Evolutionary conservation across 2,113 vertebrate genomes (phyloP).

Genomic region (Peromyscus californicus): DNA sequence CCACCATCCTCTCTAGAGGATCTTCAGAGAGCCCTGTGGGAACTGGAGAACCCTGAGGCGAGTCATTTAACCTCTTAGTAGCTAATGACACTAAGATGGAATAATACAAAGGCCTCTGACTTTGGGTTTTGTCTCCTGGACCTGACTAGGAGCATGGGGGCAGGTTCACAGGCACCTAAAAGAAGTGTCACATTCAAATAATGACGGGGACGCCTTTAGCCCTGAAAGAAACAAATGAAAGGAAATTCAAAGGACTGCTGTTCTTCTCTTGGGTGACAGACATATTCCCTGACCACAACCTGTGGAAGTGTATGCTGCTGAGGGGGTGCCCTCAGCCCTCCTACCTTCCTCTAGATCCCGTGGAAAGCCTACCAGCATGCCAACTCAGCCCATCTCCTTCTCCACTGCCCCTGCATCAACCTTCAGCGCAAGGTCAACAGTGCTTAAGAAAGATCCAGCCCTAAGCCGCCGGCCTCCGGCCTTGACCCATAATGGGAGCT

Average conservation of each 20-base stretch:
- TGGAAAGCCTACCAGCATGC: background rate
- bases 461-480: background rate
- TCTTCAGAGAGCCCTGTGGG: background rate
- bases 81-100: background rate
- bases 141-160: background rate
- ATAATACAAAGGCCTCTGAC: background rate
- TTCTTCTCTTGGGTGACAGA: background rate
- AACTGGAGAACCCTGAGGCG: background rate
- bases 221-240: background rate
- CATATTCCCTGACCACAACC: background rate
- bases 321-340: background rate
- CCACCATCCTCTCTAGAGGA: too few species aligned
- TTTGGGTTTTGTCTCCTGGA: background rate
- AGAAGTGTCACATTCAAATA: background rate
- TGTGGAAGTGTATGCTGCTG: background rate
- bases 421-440: constrained; percentile 33
- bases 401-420: background rate
- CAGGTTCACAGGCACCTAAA: background rate
- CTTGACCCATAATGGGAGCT: constrained; percentile 59
- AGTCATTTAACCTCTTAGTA: background rate
- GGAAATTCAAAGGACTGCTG: background rate
- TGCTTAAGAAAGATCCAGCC: constrained; percentile 56
- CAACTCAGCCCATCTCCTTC: background rate
- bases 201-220: background rate
- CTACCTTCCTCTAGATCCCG: background rate